Percentiles rank a stretch among this genome's conserved stretches.
These are phyloP conservation scores for Noctua comes DNA, from an alignment of 2,888 invertebrate genomes.

Conservation along the genomic window DNA sequence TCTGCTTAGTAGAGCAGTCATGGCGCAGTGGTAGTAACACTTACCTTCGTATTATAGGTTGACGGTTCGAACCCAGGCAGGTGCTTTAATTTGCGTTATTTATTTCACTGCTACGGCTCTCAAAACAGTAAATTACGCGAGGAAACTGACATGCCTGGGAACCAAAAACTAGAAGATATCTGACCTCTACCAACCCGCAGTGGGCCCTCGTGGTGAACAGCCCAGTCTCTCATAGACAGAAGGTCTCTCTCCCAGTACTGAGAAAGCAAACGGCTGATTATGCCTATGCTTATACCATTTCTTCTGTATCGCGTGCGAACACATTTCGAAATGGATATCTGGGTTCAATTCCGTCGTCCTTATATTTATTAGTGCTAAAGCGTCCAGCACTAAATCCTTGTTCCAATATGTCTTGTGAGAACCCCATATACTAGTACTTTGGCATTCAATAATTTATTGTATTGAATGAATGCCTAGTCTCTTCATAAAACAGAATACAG, in stretches of 20 bases:
- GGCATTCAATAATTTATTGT: conserved; percentile 45
- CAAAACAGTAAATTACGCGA: too few relatives aligned
- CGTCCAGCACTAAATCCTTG: conserved; percentile 51
- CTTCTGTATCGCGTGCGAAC: neutral
- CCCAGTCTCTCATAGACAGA: neutral
- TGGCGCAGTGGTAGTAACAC: too few relatives aligned
- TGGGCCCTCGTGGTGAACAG: neutral
- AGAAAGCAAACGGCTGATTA: neutral
- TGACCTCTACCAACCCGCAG: too few relatives aligned
- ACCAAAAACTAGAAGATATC: too few relatives aligned
- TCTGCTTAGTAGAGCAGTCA: too few relatives aligned
- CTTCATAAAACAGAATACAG: neutral
- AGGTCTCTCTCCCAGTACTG: neutral
- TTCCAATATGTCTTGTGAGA: conserved; percentile 59
- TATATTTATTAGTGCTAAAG: conserved; percentile 38
- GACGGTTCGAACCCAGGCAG: too few relatives aligned
- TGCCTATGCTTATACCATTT: neutral
- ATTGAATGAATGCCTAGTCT: conserved; percentile 22
- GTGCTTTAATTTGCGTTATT: too few relatives aligned
- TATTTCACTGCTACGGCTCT: too few relatives aligned
- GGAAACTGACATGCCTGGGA: too few relatives aligned
- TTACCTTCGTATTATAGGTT: too few relatives aligned
- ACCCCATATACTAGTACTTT: conserved; percentile 25
- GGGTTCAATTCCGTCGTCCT: neutral
- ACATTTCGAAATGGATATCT: neutral